Base-by-base conservation (phyloP, 2,797 vertebrate genomes). In the Sciurus carolinensis region DNA sequence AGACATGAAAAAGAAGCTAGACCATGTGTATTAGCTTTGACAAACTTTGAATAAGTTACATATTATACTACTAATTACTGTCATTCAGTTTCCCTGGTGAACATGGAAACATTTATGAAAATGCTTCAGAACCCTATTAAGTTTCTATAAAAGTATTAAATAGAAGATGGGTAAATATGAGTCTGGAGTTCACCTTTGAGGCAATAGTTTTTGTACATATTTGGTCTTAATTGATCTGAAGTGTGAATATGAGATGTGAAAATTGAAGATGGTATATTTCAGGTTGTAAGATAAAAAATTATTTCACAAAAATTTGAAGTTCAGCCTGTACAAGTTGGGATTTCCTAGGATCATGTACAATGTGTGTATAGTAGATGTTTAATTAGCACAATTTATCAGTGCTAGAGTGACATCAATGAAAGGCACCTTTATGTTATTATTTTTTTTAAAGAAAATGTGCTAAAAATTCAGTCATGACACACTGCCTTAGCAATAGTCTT, bases 171-270 rank as follows among this genome's bases (percentile, higher is more conserved):
- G 10, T 90, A 42, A 95, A 57, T 52, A 24, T 71, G 62, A 89
- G 10, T 76, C 47, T 83, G 12, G 52, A 76, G 7, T 81, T 89
- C 52, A 83, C 28, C 57, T 90, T 92, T 81, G 83, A 87, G 59
- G 57, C 47, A 92, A 71, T 20, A 82, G 3, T 80, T 94, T 91
- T 33, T 87, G 13, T 67, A 36, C 3, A 62, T 6, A 24, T 66
- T 69, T 87, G 50, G 71, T 96, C 86, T 80, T 83, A 87, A 87
- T 76, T 89, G 59, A 81, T 71, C 52, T 64, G 44, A 91, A 71
- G 2, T 86, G 54, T 89, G 71, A 52, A 79, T 87, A 50, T 62
- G 54, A 67, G 62, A 62, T 73, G 33, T n/a, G 42, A 59, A 88
- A 81, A 84, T 83, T 88, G 81, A 95, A 67, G 2, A 33, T 12